phyloP scores from a whole-genome alignment of 2,113 vertebrate species.

The Numida meleagris region DNA sequence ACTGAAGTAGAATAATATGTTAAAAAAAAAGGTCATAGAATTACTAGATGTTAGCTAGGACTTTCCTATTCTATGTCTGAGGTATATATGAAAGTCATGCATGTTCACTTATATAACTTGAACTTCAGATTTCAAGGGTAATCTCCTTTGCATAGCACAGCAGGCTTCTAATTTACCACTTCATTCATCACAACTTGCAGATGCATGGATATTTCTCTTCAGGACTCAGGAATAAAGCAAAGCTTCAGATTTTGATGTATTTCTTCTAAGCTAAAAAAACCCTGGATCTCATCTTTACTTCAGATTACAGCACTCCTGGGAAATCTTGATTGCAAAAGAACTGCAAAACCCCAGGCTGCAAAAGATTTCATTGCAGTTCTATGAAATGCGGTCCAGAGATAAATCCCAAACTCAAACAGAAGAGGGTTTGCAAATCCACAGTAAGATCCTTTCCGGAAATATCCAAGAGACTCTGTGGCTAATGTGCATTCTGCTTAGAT shows the following conservation, averaged over 20 bases:
- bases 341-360: not conserved
- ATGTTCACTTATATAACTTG: not conserved
- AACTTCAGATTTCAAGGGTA: not conserved
- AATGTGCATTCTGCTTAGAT: constrained; percentile 12
- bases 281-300: not conserved
- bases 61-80: not conserved
- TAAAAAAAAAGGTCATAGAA: not conserved
- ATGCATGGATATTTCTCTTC: not conserved
- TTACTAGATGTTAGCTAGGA: not conserved
- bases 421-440: not conserved
- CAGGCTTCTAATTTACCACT: not conserved
- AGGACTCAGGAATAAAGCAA: not conserved
- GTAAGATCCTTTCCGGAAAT: not conserved
- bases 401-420: not conserved
- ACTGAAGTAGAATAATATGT: not conserved
- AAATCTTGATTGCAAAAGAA: constrained; percentile 8
- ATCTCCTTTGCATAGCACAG: not conserved
- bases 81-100: accelerated
- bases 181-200: not conserved
- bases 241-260: not conserved
- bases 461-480: not conserved
- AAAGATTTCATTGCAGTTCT: not conserved
- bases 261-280: not conserved
- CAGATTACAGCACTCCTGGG: not conserved
- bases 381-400: not conserved